phyloP scores from a whole-genome alignment of 2,113 vertebrate species.

The Melozone crissalis region DNA sequence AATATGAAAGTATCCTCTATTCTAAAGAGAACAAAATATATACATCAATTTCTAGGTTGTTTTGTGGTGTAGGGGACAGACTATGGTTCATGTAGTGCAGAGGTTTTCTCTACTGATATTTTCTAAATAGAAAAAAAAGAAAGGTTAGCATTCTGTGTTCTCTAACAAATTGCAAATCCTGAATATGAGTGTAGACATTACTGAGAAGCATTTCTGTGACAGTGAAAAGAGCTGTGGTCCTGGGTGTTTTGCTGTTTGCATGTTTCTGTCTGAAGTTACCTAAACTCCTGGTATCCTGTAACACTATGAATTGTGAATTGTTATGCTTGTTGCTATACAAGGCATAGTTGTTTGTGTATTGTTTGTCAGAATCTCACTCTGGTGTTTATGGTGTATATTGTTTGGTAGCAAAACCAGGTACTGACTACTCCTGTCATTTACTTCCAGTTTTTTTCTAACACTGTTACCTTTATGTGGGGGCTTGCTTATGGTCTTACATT shows the following conservation, averaged over 20 bases:
- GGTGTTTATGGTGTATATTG: background rate
- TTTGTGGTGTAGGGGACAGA: background rate
- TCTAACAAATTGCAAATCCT: background rate
- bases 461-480: background rate
- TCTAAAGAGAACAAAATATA: background rate
- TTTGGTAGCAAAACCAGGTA: background rate
- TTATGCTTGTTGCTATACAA: background rate
- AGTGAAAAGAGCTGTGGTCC: background rate
- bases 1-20: background rate
- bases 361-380: background rate
- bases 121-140: background rate
- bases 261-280: background rate
- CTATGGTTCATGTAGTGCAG: background rate
- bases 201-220: background rate
- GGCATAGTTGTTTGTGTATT: background rate
- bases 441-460: background rate
- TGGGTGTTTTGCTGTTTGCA: background rate
- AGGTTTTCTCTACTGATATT: background rate
- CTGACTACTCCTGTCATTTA: background rate
- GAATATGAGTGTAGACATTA: background rate
- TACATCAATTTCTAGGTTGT: background rate
- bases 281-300: background rate
- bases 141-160: background rate
- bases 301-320: background rate
- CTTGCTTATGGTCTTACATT: background rate